Percentiles rank a stretch among this genome's conserved stretches.
Conservation (phyloP, 2,113 vertebrate genomes). For the Nesogale talazaci region DNA sequence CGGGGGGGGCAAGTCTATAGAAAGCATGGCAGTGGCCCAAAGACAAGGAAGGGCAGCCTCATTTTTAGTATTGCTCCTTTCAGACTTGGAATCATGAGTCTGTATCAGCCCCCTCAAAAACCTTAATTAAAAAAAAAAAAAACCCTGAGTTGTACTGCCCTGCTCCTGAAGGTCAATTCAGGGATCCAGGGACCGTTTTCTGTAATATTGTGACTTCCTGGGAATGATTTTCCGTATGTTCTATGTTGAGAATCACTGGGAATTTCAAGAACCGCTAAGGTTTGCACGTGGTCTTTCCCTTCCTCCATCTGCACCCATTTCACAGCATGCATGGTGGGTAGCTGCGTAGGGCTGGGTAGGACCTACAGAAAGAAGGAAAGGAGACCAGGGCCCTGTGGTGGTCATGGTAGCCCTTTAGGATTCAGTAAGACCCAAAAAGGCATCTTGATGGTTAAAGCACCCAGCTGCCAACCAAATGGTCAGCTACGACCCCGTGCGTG, state of each 20-base stretch:
- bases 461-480: too few species aligned
- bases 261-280: neutral
- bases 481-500: too few species aligned
- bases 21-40: too few species aligned
- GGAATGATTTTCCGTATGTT: neutral
- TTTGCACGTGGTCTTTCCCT: neutral
- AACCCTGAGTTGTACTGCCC: neutral
- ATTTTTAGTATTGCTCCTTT: neutral
- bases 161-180: neutral
- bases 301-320: neutral
- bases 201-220: neutral
- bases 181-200: neutral
- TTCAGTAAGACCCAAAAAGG: too few species aligned
- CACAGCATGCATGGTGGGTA: neutral
- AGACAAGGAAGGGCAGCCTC: neutral
- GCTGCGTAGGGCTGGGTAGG: neutral
- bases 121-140: neutral
- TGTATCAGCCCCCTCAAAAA: neutral
- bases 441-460: too few species aligned
- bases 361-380: neutral
- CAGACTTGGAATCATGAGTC: neutral
- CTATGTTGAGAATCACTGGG: neutral
- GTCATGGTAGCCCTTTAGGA: neutral
- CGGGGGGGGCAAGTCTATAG: too few species aligned
- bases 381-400: neutral